Base-by-base conservation (phyloP, 2,888 invertebrate genomes). In the Hanleya hanleyi region DNA sequence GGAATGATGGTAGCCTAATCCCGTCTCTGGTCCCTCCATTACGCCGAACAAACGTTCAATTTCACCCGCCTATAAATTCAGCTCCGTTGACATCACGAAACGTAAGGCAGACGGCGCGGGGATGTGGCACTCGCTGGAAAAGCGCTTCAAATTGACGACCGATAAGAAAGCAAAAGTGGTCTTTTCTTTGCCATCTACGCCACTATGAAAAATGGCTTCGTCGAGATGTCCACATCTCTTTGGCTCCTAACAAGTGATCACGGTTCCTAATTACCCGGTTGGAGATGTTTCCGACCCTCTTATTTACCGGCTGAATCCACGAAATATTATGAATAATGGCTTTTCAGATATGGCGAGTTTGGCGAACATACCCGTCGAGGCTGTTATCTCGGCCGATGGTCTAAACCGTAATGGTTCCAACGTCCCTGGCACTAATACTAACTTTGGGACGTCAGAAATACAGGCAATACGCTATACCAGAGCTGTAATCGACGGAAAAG, bases 261-360 rank as follows among this genome's bases (percentile, higher is more conserved):
- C 22, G 9, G 57, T 4, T 26, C 22, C 12, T 57, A 57, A 57
- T 32, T 57, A 57, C 26, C 32, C 22, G 57, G 57, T 57, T 15
- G 26, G 3, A 15, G 2, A 2, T 26, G 57, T 18, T 29, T 26
- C 57, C 22, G 12, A 22, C 22, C 57, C 22, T 57, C 57, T 57
- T 57, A 57, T 57, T 57, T 57, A 22, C 57, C 26, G 26, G 22
- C 9, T 15, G 29, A 57, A 57, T 57, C 29, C 29, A 29, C 29
- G 57, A 57, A 57, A 57, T 57, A 57, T 57, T 57, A 57, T 57
- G 57, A 57, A 29, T 26, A 32, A 57, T 57, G 57, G 57, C 22
- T 26, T 26, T 57, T 57, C 57, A 22, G 32, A 57, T 57, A 22
- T n/a, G n/a, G 22, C 32, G 18, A 15, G 4, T 22, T 26, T 32